Conservation (phyloP, 2,888 invertebrate species). For the Drosophila mercatorum region DNA sequence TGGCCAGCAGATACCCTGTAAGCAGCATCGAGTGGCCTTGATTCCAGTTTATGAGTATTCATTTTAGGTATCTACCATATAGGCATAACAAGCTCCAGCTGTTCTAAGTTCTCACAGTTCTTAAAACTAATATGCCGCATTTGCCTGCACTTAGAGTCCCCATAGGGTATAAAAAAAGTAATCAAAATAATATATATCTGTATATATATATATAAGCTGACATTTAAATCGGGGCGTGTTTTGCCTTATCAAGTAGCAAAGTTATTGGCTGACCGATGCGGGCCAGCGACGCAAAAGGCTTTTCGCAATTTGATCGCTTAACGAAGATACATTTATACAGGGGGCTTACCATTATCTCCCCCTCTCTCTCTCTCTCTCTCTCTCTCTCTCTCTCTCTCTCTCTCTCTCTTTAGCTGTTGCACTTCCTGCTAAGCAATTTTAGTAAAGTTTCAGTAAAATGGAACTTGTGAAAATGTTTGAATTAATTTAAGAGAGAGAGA, state of each 20-base stretch:
- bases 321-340: conserved; percentile 1
- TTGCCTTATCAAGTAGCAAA: conserved; percentile 46
- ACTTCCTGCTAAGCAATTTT: neutral
- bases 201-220: conserved; percentile 33
- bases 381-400: neutral
- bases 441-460: neutral
- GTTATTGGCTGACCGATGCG: conserved; percentile 16
- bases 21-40: neutral
- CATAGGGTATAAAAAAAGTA: conserved; percentile 7
- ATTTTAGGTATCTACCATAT: too few species aligned
- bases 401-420: neutral
- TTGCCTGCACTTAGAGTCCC: neutral
- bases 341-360: conserved; percentile 28
- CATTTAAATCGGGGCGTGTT: conserved; percentile 41
- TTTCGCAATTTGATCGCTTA: conserved; percentile 21
- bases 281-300: conserved; percentile 3
- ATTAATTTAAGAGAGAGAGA: neutral
- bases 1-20: conserved; percentile 5
- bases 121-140: neutral
- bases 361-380: neutral
- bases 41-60: neutral
- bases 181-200: conserved; percentile 13
- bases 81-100: too few species aligned
- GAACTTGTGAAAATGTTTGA: neutral
- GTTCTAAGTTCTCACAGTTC: too few species aligned